Conservation (phyloP, 2,888 invertebrate genomes). For the Beris chalybata region DNA sequence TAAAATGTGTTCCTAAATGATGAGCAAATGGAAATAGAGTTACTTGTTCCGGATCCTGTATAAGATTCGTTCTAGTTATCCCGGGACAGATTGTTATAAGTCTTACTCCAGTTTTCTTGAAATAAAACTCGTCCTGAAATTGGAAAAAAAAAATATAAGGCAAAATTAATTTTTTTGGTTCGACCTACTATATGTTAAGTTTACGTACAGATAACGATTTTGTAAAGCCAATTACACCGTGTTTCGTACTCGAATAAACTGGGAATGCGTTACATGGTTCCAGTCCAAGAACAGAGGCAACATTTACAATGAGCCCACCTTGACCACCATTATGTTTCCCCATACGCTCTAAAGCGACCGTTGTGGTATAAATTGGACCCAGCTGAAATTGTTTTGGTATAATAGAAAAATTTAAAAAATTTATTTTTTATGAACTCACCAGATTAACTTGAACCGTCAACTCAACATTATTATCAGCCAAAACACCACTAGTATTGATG, state of each 20-base stretch:
- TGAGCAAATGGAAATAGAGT: constrained; percentile 7
- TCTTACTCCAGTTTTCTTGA: constrained; percentile 50
- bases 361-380: constrained; percentile 49
- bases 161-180: no score
- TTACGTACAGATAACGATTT: constrained; percentile 48
- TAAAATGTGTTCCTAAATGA: background rate
- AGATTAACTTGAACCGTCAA: constrained; percentile 51
- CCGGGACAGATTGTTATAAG: constrained; percentile 54
- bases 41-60: background rate
- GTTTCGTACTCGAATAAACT: constrained; percentile 52
- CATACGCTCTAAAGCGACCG: constrained; percentile 49
- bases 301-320: constrained; percentile 51
- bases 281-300: constrained; percentile 51
- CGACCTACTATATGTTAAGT: no score
- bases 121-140: constrained; percentile 49
- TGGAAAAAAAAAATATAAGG: no score
- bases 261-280: constrained; percentile 51
- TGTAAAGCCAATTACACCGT: constrained; percentile 53
- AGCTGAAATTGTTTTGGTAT: constrained; percentile 40
- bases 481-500: constrained; percentile 49
- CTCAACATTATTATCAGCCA: constrained; percentile 51
- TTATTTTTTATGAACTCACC: constrained; percentile 42
- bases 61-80: constrained; percentile 50
- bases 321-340: constrained; percentile 50
- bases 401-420: no score